phyloP scores from a whole-genome alignment of 2,888 invertebrate species.

The Odontocerum albicorne region DNA sequence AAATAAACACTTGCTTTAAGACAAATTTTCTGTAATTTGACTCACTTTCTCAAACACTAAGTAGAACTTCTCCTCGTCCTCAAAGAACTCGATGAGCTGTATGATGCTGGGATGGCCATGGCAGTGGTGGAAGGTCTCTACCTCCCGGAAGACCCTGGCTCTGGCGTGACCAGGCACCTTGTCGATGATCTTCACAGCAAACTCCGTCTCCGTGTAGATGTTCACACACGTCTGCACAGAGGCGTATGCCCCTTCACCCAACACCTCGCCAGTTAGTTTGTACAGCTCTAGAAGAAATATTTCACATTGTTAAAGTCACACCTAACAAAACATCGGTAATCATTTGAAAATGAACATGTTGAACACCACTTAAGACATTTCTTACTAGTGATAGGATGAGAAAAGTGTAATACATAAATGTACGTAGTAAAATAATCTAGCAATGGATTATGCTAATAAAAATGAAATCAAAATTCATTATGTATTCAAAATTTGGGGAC shows the following conservation, averaged over 20 bases:
- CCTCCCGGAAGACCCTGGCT: slow-evolving; percentile 94
- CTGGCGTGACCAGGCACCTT: slow-evolving; percentile 94
- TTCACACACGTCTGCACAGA: slow-evolving; percentile 93
- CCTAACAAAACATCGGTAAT: no score
- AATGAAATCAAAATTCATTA: no score
- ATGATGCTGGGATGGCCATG: slow-evolving; percentile 97
- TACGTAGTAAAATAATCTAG: no score
- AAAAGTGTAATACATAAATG: no score
- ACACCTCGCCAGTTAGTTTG: slow-evolving; percentile 90
- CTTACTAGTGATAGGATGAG: no score
- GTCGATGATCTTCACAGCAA: slow-evolving; percentile 96
- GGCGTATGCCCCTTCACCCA: slow-evolving; percentile 96
- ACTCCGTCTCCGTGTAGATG: slow-evolving; percentile 89
- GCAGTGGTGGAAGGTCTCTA: slow-evolving; percentile 98
- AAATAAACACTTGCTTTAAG: not conserved
- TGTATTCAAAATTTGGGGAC: no score
- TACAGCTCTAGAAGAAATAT: slow-evolving; percentile 83
- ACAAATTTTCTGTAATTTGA: not conserved
- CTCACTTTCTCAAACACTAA: slow-evolving; percentile 95
- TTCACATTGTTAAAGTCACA: no score
- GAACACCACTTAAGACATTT: no score
- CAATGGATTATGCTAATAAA: no score
- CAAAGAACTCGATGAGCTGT: slow-evolving; percentile 95
- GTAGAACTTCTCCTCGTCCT: slow-evolving; percentile 96
- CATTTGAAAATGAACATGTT: no score